Evolutionary conservation across 2,113 vertebrate species (phyloP).

Genomic region (Naja naja): DNA sequence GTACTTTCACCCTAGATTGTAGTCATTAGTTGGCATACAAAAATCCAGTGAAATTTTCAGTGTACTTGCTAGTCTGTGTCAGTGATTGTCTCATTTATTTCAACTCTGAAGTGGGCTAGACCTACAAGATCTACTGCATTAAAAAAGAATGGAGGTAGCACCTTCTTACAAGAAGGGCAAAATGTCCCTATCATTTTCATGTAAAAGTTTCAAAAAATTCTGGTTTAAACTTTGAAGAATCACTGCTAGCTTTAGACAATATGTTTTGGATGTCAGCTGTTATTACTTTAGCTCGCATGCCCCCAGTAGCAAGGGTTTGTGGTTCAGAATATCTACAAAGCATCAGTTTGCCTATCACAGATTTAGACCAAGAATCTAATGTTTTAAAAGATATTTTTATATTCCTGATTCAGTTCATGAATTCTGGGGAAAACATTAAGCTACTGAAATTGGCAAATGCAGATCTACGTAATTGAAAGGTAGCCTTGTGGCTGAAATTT

Average conservation of each 20-base stretch:
- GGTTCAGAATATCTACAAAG: not conserved
- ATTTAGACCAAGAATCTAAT: not conserved
- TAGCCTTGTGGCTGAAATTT: constrained; percentile 7
- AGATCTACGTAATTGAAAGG: not conserved
- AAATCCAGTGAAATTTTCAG: not conserved
- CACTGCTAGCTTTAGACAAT: not conserved
- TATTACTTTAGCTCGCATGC: not conserved
- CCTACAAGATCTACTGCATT: not conserved
- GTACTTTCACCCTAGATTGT: not conserved
- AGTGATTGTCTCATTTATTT: not conserved
- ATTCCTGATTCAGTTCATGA: not conserved
- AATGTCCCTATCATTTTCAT: not conserved
- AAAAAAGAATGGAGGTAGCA: not conserved
- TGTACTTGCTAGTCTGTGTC: not conserved
- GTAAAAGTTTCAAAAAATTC: not conserved
- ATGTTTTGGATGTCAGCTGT: not conserved
- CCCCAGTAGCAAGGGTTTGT: not conserved
- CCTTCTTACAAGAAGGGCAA: not conserved
- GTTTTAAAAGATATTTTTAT: not conserved
- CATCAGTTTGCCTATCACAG: not conserved
- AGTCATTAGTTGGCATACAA: not conserved
- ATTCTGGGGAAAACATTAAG: not conserved
- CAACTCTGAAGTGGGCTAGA: not conserved
- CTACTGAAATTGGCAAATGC: not conserved
- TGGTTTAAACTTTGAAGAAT: not conserved